Conservation (phyloP, 1,140 invertebrate genomes). For the Tribolium castaneum region DNA sequence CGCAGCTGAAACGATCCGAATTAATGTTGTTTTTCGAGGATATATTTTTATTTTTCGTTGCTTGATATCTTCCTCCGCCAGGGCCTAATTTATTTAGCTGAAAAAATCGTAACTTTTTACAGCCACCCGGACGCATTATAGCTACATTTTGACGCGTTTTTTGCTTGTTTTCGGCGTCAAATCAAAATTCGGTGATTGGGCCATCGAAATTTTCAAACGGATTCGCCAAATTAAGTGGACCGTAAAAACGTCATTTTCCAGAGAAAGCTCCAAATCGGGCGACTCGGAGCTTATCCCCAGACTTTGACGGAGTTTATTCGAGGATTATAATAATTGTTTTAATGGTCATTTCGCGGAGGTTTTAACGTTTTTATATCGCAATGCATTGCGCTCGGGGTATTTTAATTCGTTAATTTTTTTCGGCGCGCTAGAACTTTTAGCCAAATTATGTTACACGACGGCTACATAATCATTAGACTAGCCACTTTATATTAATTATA, state of each 20-base stretch:
- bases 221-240: constrained; percentile 3
- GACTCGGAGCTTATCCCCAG: not conserved
- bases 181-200: not conserved
- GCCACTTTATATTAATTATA: constrained; percentile 4
- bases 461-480: not conserved
- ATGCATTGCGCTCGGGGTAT: not conserved
- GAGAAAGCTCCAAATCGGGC: not conserved
- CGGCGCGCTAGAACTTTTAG: not conserved
- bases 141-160: constrained; percentile 22
- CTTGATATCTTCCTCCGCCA: constrained; percentile 20
- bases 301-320: not conserved
- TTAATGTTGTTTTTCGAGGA: constrained; percentile 42
- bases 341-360: constrained; percentile 1
- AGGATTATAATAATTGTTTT: constrained; percentile 7
- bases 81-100: constrained; percentile 38
- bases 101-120: constrained; percentile 36
- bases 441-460: not conserved
- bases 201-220: constrained; percentile 5
- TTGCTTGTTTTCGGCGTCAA: not conserved
- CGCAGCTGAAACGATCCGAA: constrained; percentile 40
- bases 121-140: constrained; percentile 18
- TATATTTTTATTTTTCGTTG: constrained; percentile 41
- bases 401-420: not conserved
- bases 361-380: not conserved
- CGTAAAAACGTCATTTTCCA: not conserved